These are phyloP conservation scores for Capromys pilorides DNA, from an alignment of 2,797 vertebrate species.

Conservation along the genomic window DNA sequence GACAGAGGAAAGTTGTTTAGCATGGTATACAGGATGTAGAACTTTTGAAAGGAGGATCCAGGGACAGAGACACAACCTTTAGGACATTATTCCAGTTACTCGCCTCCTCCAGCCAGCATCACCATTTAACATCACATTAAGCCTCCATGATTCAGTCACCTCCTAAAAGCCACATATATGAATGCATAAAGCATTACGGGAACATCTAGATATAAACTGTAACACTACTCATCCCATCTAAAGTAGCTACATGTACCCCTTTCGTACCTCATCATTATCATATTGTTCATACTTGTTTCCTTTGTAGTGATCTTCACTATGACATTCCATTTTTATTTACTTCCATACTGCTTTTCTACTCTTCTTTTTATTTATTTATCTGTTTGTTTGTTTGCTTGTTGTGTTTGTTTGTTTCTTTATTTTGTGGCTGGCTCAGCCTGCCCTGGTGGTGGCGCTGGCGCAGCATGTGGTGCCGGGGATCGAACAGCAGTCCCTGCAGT, in stretches of 20 bases:
- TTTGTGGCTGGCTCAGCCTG: no score
- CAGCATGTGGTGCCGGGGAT: no score
- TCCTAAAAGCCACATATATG: not conserved
- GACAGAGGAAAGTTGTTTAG: not conserved
- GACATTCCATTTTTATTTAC: conserved; percentile 2
- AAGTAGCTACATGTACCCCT: not conserved
- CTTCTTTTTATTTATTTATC: no score
- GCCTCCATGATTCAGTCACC: not conserved
- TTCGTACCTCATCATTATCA: not conserved
- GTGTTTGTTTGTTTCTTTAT: no score
- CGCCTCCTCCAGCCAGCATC: not conserved
- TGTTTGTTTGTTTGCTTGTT: no score
- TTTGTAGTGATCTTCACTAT: conserved; percentile 10
- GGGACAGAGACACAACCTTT: not conserved
- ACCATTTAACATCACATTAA: not conserved
- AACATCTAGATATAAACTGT: not conserved
- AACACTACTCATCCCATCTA: not conserved
- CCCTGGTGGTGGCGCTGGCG: no score
- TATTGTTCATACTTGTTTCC: not conserved
- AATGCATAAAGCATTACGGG: not conserved
- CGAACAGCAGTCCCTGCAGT: no score
- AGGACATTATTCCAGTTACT: not conserved
- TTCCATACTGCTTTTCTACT: not conserved
- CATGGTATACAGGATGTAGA: not conserved
- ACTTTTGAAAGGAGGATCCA: not conserved